These are phyloP conservation scores for Eristalis tenax DNA, from an alignment of 2,888 invertebrate species.

Conservation along the genomic window DNA sequence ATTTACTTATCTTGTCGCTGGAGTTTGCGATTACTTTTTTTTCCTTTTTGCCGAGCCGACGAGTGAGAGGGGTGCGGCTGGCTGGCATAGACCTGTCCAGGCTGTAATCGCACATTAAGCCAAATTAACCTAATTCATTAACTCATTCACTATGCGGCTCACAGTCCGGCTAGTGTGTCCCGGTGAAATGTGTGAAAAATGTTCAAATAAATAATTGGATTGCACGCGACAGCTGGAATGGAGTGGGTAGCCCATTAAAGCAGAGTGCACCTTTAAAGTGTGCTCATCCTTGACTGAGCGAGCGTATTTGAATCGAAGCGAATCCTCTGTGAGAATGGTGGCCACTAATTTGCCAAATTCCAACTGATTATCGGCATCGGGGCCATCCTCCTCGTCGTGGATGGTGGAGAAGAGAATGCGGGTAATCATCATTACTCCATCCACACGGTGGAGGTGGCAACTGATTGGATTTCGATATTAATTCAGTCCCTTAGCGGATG, in stretches of 20 bases:
- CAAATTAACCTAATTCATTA: conserved; percentile 71
- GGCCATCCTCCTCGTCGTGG: too few relatives aligned
- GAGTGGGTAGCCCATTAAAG: conserved; percentile 9
- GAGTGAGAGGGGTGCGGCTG: not conserved
- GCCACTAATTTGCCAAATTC: not conserved
- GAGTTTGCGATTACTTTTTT: conserved; percentile 23
- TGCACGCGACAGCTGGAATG: not conserved
- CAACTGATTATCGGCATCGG: not conserved
- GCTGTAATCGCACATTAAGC: conserved; percentile 67
- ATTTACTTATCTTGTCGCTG: conserved; percentile 66
- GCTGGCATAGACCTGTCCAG: conserved; percentile 58
- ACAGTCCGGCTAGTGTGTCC: not conserved
- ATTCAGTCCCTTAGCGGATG: conserved; percentile 12
- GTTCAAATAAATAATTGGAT: conserved; percentile 63
- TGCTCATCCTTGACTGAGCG: conserved; percentile 18
- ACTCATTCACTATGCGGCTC: conserved; percentile 43
- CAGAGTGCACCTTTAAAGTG: not conserved
- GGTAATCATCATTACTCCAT: not conserved
- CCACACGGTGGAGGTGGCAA: not conserved
- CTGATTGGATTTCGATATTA: conserved; percentile 63
- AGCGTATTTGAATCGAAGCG: not conserved
- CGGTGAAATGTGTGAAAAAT: conserved; percentile 13
- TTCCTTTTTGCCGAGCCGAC: too few relatives aligned
- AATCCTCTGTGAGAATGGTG: not conserved
- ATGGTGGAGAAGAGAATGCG: too few relatives aligned